Evolutionary conservation across 2,888 invertebrate genomes (phyloP).

Genomic region (Hypomecis punctinalis): DNA sequence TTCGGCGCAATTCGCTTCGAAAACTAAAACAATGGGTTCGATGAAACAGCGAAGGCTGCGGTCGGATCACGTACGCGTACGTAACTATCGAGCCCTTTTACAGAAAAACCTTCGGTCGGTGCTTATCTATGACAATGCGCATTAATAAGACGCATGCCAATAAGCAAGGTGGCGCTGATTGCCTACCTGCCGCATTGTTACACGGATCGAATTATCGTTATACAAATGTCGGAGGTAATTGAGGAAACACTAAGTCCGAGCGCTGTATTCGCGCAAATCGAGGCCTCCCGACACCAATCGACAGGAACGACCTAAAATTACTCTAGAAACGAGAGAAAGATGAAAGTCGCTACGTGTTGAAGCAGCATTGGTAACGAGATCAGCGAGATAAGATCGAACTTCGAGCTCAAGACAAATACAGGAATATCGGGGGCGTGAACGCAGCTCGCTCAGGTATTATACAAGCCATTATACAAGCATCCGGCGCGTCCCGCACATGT

Average conservation of each 20-base stretch:
- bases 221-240: conserved; percentile 56
- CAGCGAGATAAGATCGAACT: conserved; percentile 48
- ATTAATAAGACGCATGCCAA: conserved; percentile 58
- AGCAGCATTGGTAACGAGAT: conserved; percentile 41
- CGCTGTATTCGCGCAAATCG: conserved; percentile 54
- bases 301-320: conserved; percentile 80
- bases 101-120: conserved; percentile 58
- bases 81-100: conserved; percentile 58
- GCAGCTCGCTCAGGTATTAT: conserved; percentile 41
- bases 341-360: conserved; percentile 28
- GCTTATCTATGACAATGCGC: conserved; percentile 53
- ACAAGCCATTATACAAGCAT: conserved; percentile 78
- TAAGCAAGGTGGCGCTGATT: conserved; percentile 54
- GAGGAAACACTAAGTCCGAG: conserved; percentile 53
- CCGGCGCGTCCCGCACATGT: conserved; percentile 74
- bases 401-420: conserved; percentile 37
- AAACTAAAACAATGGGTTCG: conserved; percentile 66
- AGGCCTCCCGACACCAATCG: conserved; percentile 59
- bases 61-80: conserved; percentile 55
- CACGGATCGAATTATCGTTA: conserved; percentile 52
- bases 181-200: conserved; percentile 52
- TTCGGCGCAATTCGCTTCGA: conserved; percentile 56
- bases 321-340: conserved; percentile 55
- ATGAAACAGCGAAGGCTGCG: conserved; percentile 47
- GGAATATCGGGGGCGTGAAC: conserved; percentile 49